A percentile compares a stretch with the other conserved stretches of the same genome.
Evolutionary conservation across 2,797 vertebrate genomes (phyloP).

Genomic region (Lycodopsis pacificus): DNA sequence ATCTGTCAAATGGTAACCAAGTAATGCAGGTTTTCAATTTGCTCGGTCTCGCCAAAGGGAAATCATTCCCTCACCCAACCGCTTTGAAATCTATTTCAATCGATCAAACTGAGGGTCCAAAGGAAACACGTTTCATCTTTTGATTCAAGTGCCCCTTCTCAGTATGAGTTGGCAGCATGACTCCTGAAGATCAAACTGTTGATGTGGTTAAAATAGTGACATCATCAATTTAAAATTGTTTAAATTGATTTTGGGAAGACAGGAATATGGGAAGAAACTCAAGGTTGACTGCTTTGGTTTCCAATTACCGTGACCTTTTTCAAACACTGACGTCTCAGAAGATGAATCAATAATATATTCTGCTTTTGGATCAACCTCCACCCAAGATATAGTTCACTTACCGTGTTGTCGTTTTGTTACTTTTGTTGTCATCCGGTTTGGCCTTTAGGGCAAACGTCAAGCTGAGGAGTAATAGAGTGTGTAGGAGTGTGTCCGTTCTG

Average conservation of each 20-base stretch:
- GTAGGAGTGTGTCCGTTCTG: conserved; percentile 48
- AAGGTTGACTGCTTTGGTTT: conserved; percentile 69
- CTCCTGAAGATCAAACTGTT: conserved; percentile 65
- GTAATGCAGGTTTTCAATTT: conserved; percentile 61
- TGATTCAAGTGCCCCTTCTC: conserved; percentile 57
- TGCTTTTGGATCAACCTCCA: conserved; percentile 56
- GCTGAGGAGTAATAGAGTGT: conserved; percentile 49
- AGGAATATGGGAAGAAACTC: conserved; percentile 50
- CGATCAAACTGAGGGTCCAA: conserved; percentile 51
- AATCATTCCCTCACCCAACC: conserved; percentile 48
- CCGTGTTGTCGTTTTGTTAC: conserved; percentile 52
- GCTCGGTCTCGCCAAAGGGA: conserved; percentile 46
- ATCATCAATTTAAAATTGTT: conserved; percentile 68
- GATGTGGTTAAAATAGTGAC: conserved; percentile 72
- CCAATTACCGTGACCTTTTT: conserved; percentile 73
- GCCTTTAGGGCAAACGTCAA: conserved; percentile 71
- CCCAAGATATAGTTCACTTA: conserved; percentile 72
- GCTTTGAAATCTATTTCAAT: conserved; percentile 77
- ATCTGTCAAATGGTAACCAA: conserved; percentile 52
- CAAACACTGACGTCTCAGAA: conserved; percentile 64
- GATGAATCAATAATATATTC: conserved; percentile 68
- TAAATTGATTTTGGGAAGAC: conserved; percentile 68
- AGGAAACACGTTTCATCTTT: conserved; percentile 66
- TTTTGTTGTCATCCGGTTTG: conserved; percentile 54
- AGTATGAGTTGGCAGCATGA: conserved; percentile 61